Evolutionary conservation across 2,888 invertebrate species (phyloP).

Genomic region (Drosophila austrosaltans): DNA sequence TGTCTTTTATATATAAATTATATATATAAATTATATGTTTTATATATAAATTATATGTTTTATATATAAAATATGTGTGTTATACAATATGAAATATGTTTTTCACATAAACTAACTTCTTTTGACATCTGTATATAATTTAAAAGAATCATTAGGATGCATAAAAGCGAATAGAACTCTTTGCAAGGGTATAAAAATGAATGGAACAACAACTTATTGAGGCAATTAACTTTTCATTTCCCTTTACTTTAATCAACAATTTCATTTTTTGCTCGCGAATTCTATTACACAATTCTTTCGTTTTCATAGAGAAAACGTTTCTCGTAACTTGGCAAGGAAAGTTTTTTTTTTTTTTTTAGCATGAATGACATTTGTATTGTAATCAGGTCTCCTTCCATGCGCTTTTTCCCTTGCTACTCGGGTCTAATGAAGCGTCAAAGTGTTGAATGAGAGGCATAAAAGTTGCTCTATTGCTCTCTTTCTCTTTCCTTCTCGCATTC

Average conservation of each 20-base stretch:
- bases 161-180: background rate
- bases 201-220: background rate
- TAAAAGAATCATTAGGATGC: too few relatives aligned
- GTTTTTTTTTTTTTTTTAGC: background rate
- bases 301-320: background rate
- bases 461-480: background rate
- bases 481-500: background rate
- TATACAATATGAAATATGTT: too few relatives aligned
- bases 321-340: background rate
- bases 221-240: background rate
- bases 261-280: background rate
- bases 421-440: slow-evolving; percentile 69
- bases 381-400: slow-evolving; percentile 32
- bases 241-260: background rate
- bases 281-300: background rate
- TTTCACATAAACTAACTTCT: too few relatives aligned
- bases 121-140: too few relatives aligned
- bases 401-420: background rate
- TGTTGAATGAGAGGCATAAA: slow-evolving; percentile 57
- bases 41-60: too few relatives aligned
- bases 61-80: too few relatives aligned
- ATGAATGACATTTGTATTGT: slow-evolving; percentile 46
- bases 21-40: too few relatives aligned
- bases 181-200: background rate
- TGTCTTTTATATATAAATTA: too few relatives aligned